Evolutionary conservation across 2,797 vertebrate species (phyloP).

Genomic region (Myotis vivesi): DNA sequence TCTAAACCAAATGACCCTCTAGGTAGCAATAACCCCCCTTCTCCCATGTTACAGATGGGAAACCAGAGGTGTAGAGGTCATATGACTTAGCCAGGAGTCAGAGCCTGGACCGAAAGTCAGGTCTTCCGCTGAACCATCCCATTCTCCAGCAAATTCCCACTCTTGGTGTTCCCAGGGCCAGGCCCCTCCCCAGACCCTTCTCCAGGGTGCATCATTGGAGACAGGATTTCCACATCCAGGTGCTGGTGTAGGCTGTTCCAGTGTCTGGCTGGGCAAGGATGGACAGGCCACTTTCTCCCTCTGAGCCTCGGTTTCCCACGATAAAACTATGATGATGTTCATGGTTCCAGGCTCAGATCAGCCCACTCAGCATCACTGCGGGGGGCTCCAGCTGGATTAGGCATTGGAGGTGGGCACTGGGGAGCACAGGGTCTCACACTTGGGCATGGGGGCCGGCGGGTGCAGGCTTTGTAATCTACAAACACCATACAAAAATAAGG

Average conservation of each 20-base stretch:
- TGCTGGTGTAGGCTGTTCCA: background rate
- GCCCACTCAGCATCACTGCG: background rate
- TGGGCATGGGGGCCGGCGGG: fast-evolving
- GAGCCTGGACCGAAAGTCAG: background rate
- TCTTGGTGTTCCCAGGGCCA: background rate
- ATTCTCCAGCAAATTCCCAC: background rate
- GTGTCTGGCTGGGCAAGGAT: background rate
- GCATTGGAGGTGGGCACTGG: fast-evolving
- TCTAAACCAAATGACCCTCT: background rate
- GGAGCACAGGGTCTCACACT: background rate
- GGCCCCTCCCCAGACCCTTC: fast-evolving
- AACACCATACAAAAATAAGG: background rate
- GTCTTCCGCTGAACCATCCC: background rate
- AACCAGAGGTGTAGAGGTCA: background rate
- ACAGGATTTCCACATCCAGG: background rate
- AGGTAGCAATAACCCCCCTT: background rate
- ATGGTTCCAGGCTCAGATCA: background rate
- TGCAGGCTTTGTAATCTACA: background rate
- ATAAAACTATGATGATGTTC: background rate
- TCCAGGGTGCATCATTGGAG: background rate
- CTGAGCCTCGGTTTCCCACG: background rate
- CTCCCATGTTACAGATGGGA: background rate
- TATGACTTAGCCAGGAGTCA: background rate
- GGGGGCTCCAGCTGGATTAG: background rate
- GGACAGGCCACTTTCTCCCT: background rate